phyloP scores from a whole-genome alignment of 2,113 vertebrate genomes.

The Gallinago media region DNA sequence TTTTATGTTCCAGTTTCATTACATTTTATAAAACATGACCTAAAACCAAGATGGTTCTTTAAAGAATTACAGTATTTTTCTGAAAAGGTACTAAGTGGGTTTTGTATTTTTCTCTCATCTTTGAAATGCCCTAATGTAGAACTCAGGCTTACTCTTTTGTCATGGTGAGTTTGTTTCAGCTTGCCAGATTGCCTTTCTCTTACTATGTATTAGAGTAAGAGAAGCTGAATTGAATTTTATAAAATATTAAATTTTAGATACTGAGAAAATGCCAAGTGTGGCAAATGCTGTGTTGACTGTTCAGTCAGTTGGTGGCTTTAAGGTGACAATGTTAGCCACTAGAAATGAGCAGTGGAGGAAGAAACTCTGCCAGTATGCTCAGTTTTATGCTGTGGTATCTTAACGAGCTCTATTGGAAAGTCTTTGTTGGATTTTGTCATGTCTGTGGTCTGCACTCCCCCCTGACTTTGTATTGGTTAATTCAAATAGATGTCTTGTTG shows the following conservation, averaged over 20 bases:
- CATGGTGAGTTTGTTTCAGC: not conserved
- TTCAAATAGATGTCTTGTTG: not conserved
- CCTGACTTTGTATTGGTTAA: not conserved
- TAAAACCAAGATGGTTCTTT: not conserved
- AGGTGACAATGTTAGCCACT: not conserved
- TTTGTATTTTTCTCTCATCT: not conserved
- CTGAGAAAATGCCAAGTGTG: not conserved
- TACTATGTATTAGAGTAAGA: not conserved
- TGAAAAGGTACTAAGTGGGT: not conserved
- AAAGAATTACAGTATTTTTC: not conserved
- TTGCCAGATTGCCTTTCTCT: not conserved
- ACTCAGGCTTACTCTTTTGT: not conserved
- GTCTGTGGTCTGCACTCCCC: accelerated
- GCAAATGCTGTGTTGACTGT: not conserved
- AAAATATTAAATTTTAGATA: not conserved
- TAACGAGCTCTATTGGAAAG: not conserved
- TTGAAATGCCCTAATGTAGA: not conserved
- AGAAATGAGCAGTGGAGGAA: not conserved
- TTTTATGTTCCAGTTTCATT: not conserved
- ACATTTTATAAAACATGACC: not conserved
- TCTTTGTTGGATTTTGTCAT: not conserved
- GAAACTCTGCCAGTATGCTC: too few species aligned
- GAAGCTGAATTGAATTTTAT: not conserved
- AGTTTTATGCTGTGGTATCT: not conserved
- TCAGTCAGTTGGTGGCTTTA: not conserved